Conservation (phyloP, 1,140 invertebrate species). For the Scylla paramamosain region DNA sequence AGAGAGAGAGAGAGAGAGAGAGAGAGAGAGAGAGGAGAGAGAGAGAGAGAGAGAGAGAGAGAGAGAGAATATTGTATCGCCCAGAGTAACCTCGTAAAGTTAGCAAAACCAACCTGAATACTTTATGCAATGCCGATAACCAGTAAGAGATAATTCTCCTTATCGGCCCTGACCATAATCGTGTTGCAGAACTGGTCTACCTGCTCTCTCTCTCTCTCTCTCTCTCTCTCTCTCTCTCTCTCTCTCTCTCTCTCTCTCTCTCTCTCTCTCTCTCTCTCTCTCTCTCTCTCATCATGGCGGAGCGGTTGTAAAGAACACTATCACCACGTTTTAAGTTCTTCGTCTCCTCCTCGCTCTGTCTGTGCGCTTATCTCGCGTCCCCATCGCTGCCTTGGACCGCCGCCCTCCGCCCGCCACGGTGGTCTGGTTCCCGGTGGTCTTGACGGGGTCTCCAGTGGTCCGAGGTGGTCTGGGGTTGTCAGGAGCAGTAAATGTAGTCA, state of each 20-base stretch:
- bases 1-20: constrained; percentile 20
- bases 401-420: not conserved
- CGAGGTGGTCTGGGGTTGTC: not conserved
- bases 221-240: not conserved
- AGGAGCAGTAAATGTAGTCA: too few species aligned
- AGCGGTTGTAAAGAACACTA: not conserved
- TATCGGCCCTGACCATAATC: not conserved
- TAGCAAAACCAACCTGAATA: not conserved
- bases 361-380: not conserved
- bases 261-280: constrained; percentile 20
- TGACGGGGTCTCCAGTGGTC: not conserved
- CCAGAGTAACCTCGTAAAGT: not conserved
- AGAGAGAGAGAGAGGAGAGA: constrained; percentile 15
- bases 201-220: not conserved
- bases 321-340: not conserved
- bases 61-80: not conserved
- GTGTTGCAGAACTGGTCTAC: not conserved
- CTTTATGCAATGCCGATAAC: not conserved
- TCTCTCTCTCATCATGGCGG: not conserved
- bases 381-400: not conserved
- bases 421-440: not conserved
- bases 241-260: not conserved
- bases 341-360: not conserved
- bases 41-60: constrained; percentile 21
- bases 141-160: not conserved